phyloP scores from a whole-genome alignment of 1,140 invertebrate species.

The Bombyx mandarina region DNA sequence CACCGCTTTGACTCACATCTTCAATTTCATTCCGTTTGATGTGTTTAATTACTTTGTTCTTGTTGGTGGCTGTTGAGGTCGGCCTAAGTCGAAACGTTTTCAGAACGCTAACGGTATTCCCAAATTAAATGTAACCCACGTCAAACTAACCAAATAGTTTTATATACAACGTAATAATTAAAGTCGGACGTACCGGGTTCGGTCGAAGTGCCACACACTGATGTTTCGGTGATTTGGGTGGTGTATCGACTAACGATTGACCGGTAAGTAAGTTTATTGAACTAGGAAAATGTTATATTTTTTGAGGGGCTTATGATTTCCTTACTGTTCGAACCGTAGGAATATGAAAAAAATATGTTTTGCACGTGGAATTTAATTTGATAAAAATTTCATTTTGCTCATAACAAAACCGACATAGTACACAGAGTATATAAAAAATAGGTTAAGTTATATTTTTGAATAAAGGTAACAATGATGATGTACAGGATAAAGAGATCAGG shows the following conservation, averaged over 20 bases:
- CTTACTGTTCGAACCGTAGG: too few relatives aligned
- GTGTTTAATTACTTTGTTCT: slow-evolving; percentile 70
- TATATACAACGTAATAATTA: slow-evolving; percentile 58
- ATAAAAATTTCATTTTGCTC: too few relatives aligned
- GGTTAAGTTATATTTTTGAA: too few relatives aligned
- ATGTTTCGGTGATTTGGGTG: slow-evolving; percentile 13
- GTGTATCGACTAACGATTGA: not conserved
- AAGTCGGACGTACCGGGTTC: slow-evolving; percentile 15
- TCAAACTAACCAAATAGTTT: slow-evolving; percentile 61
- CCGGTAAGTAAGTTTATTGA: too few relatives aligned
- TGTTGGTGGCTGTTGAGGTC: slow-evolving; percentile 63
- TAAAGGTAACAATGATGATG: too few relatives aligned
- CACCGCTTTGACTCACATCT: slow-evolving; percentile 48
- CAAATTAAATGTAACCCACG: slow-evolving; percentile 65
- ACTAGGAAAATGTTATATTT: too few relatives aligned
- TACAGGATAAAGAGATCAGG: too few relatives aligned
- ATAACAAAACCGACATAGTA: too few relatives aligned
- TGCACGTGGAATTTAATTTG: too few relatives aligned
- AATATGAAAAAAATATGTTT: too few relatives aligned
- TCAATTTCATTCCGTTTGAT: slow-evolving; percentile 65
- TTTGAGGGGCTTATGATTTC: too few relatives aligned
- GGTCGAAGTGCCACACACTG: slow-evolving; percentile 12
- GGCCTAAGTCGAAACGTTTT: slow-evolving; percentile 56
- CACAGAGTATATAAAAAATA: too few relatives aligned
- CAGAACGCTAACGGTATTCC: slow-evolving; percentile 55